phyloP scores from a whole-genome alignment of 1,140 invertebrate species.

The Apis laboriosa region DNA sequence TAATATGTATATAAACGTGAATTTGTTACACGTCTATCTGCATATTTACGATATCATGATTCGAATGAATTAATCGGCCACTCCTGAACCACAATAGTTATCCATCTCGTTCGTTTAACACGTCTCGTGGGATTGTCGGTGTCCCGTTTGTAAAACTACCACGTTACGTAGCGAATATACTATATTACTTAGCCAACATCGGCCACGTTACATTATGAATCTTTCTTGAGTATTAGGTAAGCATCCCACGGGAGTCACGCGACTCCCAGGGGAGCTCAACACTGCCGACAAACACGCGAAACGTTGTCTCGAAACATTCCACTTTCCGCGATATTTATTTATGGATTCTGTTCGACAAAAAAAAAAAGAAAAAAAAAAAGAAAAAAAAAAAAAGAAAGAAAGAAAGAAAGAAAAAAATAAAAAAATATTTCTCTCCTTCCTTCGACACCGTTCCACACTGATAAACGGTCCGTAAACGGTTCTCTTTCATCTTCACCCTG shows the following conservation, averaged over 20 bases:
- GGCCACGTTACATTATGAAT: slow-evolving; percentile 46
- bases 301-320: slow-evolving; percentile 13
- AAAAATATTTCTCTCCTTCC: neutral
- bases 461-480: neutral
- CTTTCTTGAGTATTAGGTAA: slow-evolving; percentile 44
- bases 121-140: slow-evolving; percentile 35
- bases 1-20: neutral
- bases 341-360: no score
- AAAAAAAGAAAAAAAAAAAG: no score
- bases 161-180: neutral
- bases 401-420: no score
- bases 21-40: no score
- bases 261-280: slow-evolving; percentile 43
- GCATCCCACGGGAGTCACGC: slow-evolving; percentile 51
- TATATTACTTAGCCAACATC: neutral
- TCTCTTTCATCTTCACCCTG: neutral
- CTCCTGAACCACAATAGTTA: neutral
- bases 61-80: slow-evolving; percentile 28
- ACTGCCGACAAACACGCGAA: slow-evolving; percentile 45
- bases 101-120: slow-evolving; percentile 25
- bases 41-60: neutral
- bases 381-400: no score
- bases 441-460: neutral
- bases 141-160: slow-evolving; percentile 7
- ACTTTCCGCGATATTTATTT: neutral